phyloP scores from a whole-genome alignment of 2,113 vertebrate genomes.

The Miniopterus natalensis region DNA sequence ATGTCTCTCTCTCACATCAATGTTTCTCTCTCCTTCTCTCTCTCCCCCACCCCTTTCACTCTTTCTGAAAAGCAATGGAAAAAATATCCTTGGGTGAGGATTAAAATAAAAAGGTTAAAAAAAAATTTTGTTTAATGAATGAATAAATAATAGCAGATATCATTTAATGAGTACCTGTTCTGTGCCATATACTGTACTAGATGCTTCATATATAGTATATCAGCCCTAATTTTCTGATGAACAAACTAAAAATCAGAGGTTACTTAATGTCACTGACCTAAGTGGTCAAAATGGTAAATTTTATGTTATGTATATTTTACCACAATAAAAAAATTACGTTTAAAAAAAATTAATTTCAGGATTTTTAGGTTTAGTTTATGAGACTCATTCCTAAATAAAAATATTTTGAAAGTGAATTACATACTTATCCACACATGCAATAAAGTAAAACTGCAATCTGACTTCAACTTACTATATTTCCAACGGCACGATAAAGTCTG shows the following conservation, averaged over 20 bases:
- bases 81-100: no score
- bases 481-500: constrained; percentile 92
- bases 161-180: background rate
- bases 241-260: constrained; percentile 19
- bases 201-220: background rate
- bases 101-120: no score
- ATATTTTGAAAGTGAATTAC: constrained; percentile 59
- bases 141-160: background rate
- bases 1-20: no score
- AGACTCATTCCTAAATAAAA: constrained; percentile 50
- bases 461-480: constrained; percentile 89
- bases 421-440: background rate
- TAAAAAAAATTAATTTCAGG: background rate
- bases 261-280: background rate
- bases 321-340: background rate
- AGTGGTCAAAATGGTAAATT: background rate
- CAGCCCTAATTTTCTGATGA: background rate
- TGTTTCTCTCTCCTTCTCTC: no score
- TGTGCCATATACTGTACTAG: background rate
- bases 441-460: constrained; percentile 4
- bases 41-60: no score
- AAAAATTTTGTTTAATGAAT: background rate
- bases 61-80: no score
- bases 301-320: constrained; percentile 22
- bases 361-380: constrained; percentile 23